Evolutionary conservation across 2,888 invertebrate genomes (phyloP).

Genomic region (Lacanobia wlatinum): DNA sequence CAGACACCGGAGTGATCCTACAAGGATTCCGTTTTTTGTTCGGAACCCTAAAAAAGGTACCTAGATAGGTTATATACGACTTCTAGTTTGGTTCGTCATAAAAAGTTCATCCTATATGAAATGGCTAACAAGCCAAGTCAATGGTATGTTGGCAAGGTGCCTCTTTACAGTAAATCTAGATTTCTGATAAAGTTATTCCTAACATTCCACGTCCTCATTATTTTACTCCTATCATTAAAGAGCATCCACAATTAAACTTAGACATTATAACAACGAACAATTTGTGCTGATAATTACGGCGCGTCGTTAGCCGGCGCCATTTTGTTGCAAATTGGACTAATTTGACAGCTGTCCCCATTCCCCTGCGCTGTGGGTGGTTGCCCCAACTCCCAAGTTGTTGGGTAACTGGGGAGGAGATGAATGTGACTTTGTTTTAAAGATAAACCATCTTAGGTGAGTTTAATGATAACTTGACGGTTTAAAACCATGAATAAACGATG

Average conservation of each 20-base stretch:
- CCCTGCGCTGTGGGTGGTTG: background rate
- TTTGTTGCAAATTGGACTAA: conserved; percentile 83
- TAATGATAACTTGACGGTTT: background rate
- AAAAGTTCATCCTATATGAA: no score
- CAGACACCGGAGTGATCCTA: no score
- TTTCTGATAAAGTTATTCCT: background rate
- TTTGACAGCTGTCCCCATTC: conserved; percentile 63
- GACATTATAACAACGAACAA: conserved; percentile 39
- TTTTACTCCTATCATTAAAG: background rate
- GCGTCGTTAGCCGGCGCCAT: conserved; percentile 72
- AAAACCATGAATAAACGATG: no score
- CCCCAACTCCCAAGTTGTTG: conserved; percentile 16
- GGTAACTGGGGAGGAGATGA: conserved; percentile 16
- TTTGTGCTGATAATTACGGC: conserved; percentile 62
- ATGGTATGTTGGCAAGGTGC: background rate
- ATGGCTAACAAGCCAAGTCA: no score
- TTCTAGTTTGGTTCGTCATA: no score
- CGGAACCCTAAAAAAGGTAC: no score
- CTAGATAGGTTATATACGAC: no score
- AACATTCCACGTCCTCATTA: background rate
- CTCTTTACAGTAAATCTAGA: background rate
- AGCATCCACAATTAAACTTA: conserved; percentile 30
- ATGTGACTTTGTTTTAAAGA: conserved; percentile 37
- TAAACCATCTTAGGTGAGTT: conserved; percentile 7
- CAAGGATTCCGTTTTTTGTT: no score